Evolutionary conservation across 2,888 invertebrate genomes (phyloP), one percentile per base, ranked within the genome.

Genomic region (Lottia scabra): DNA sequence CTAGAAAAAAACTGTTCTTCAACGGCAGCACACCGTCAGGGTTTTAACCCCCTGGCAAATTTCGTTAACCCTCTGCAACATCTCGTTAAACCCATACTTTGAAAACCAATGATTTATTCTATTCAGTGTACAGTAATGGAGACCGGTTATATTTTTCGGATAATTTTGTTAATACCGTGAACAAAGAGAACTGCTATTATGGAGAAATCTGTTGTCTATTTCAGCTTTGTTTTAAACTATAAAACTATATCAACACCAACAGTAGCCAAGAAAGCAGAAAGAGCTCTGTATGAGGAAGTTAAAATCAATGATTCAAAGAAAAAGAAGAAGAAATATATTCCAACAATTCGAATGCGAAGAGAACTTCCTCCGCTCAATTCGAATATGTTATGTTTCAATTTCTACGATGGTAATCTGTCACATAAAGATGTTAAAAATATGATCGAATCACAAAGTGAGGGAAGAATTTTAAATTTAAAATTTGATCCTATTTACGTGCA

Each of bases 401-500:
- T 70, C 63, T 62, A 46, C 63, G 62, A 48, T 16, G 19, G 23
- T 10, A 44, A 71, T 6, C 72, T 73, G 62, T 71, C 78, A 2
- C 80, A 80, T 27, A 56, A 70, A 26, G 72, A 79, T 27, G 69
- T 82, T 2, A 80, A 82, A 68, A 19, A 72, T 10, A 63, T 77
- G 19, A 65, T 82, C 2, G 81, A 82, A 63, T 65, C 68, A 12
- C 78, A 76, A n/a, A 65, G 74, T 0, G 77, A 78, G 5, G 67
- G 74, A 10, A 65, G 67, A 15, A 62, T 81, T 44, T 44, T 38
- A n/a, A 71, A 75, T 15, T 67, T 83, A 5, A 77, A 78, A 63
- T 81, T 80, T 68, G 82, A 82, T 71, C 81, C 80, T 0, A 75
- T 81, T 0, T 79, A 78, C 16, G 77, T 78, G 2, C 78, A 80